Evolutionary conservation across 1,140 invertebrate species (phyloP).

Genomic region (Scaptodrosophila lebanonensis): DNA sequence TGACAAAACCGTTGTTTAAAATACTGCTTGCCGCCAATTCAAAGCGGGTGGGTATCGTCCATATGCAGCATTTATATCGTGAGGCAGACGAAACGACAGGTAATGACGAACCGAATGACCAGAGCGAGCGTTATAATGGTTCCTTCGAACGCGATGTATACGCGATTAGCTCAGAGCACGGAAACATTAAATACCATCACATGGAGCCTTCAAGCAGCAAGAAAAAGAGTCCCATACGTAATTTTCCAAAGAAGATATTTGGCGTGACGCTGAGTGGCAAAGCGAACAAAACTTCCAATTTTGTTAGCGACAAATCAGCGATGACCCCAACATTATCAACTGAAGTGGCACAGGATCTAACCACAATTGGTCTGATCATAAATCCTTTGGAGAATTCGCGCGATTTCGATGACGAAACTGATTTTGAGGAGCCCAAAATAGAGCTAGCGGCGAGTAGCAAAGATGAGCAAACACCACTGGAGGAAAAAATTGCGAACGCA

Average conservation of each 20-base stretch:
- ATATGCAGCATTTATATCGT: conserved; percentile 87
- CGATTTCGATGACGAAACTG: conserved; percentile 71
- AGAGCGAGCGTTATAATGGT: conserved; percentile 77
- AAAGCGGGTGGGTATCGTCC: conserved; percentile 89
- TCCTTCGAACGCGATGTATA: conserved; percentile 82
- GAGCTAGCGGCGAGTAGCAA: conserved; percentile 45
- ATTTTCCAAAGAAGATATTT: conserved; percentile 75
- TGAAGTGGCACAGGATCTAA: conserved; percentile 38
- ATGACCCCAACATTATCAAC: conserved; percentile 10
- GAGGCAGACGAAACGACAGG: conserved; percentile 78
- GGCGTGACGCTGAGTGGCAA: conserved; percentile 77
- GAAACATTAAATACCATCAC: conserved; percentile 89
- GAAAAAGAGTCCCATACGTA: conserved; percentile 72
- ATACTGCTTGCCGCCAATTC: conserved; percentile 90
- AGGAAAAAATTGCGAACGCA: conserved; percentile 51
- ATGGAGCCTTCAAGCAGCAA: conserved; percentile 78
- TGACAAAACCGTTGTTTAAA: conserved; percentile 88
- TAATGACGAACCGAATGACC: conserved; percentile 76
- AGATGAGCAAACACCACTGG: conserved; percentile 40
- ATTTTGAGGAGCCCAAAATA: conserved; percentile 56
- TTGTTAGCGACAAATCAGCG: conserved; percentile 63
- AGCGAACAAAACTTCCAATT: conserved; percentile 69
- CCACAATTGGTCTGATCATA: conserved; percentile 78
- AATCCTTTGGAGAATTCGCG: conserved; percentile 78
- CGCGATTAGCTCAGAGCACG: conserved; percentile 91